phyloP scores from a whole-genome alignment of 2,888 invertebrate genomes.

The Epicampocera succincta region DNA sequence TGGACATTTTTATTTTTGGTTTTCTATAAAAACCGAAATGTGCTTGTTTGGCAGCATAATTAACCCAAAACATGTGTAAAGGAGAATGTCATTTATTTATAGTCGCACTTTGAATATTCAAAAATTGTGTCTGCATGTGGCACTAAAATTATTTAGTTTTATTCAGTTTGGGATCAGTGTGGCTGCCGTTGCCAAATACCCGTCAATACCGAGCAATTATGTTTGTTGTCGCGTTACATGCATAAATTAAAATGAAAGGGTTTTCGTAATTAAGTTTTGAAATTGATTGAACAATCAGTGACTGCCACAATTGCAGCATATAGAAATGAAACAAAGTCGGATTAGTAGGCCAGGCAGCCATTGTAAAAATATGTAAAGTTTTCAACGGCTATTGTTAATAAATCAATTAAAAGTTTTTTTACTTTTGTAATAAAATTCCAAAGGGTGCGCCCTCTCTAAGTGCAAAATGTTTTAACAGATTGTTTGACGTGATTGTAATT shows the following conservation, averaged over 20 bases:
- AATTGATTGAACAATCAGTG: not conserved
- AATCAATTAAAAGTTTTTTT: too few relatives aligned
- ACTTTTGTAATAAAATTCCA: too few relatives aligned
- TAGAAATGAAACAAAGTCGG: not conserved
- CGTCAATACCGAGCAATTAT: not conserved
- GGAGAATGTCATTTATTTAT: slow-evolving; percentile 20
- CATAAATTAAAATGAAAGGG: slow-evolving; percentile 19
- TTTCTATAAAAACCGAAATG: too few relatives aligned
- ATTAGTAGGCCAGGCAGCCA: not conserved
- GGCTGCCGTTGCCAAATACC: slow-evolving; percentile 10
- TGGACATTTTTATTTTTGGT: slow-evolving; percentile 1
- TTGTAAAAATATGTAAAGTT: not conserved
- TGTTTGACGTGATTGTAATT: too few relatives aligned
- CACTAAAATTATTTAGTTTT: too few relatives aligned
- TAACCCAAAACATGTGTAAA: slow-evolving; percentile 44
- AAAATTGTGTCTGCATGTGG: slow-evolving; percentile 10
- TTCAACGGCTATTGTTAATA: too few relatives aligned
- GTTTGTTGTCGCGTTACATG: slow-evolving; percentile 18
- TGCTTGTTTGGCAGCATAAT: slow-evolving; percentile 21
- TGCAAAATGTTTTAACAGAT: too few relatives aligned
- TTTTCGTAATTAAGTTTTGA: slow-evolving; percentile 16
- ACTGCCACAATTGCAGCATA: not conserved
- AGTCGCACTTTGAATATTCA: slow-evolving; percentile 9
- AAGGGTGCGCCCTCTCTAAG: too few relatives aligned
- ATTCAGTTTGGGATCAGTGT: not conserved